These are phyloP conservation scores for Lasius platythorax DNA, from an alignment of 2,888 invertebrate genomes.

Conservation along the genomic window DNA sequence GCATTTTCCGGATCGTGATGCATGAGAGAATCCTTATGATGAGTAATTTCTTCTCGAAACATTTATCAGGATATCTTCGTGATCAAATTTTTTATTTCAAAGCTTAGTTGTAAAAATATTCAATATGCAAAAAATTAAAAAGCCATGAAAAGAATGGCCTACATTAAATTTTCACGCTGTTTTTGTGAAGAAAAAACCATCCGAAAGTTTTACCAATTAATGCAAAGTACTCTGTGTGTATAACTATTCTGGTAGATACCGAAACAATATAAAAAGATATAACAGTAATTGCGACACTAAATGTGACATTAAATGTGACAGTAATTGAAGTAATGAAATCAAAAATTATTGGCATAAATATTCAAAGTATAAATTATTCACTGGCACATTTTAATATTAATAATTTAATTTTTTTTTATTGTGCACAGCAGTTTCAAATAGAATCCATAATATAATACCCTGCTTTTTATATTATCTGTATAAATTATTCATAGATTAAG, in stretches of 20 bases:
- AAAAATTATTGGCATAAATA: background rate
- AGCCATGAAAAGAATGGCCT: background rate
- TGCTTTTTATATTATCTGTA: background rate
- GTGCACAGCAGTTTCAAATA: background rate
- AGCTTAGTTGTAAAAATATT: background rate
- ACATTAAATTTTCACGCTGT: background rate
- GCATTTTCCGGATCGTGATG: background rate
- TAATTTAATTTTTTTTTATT: slow-evolving; percentile 9
- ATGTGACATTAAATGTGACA: background rate
- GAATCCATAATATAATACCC: background rate
- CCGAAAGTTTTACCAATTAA: background rate
- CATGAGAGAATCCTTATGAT: background rate
- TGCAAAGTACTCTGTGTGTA: background rate
- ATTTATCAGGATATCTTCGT: background rate
- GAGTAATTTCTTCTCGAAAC: background rate
- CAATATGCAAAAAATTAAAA: background rate
- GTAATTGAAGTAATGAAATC: background rate
- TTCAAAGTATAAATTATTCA: background rate
- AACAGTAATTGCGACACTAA: background rate
- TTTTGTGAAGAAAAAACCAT: background rate
- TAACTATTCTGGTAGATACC: background rate
- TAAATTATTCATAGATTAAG: background rate
- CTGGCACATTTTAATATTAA: background rate
- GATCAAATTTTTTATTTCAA: background rate
- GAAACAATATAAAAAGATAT: background rate